Evolutionary conservation across 1,140 invertebrate genomes (phyloP), one percentile per base, ranked within the genome.

Genomic region (Diorhabda sublineata): DNA sequence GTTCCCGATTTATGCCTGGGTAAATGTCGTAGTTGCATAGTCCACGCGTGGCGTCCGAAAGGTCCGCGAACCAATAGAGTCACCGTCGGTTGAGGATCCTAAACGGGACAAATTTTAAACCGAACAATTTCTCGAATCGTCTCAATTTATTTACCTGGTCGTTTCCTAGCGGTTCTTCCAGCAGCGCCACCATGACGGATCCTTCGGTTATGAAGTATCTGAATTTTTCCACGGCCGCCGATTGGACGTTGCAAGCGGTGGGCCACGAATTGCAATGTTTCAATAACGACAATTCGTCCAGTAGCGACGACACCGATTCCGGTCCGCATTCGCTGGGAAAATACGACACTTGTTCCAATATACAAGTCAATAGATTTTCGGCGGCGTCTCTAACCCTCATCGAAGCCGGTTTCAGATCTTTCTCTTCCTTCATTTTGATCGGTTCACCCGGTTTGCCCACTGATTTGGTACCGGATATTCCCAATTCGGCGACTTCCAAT

Each of bases 361-460:
- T 92, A 66, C 92, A 89, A 67, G 93, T 94, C 0, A 98, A 84
- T 52, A 98, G 83, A 61, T 91, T 92, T 82, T 99, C 96, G 0
- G 97, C 97, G 0, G 96, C 95, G 84, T 98, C 96, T 75, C 95
- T 87, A 0, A 99, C 97, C 69, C 97, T 85, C 90, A 98, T 94
- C 0, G 96, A 98, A 1, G 93, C 95, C 6, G 97, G 97, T 80
- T 98, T 98, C 47, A 97, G 79, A 81, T 97, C 93, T 79, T 99
- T 99, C 70, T 97, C 94, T 73, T 96, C 93, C 80, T 98, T 99
- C 85, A 95, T 92, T 82, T 93, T 94, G 0, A 94, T 87, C 42
- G 90, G 87, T 80, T 98, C 94, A 42, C 92, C 92, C 3, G 91
- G 89, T 84, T 97, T 97, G 80, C 90, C 92, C 41, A 89, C 82